Percentiles rank a stretch among this genome's conserved stretches.
These are phyloP conservation scores for Lepidothrix coronata DNA, from an alignment of 2,113 vertebrate genomes.

Conservation along the genomic window DNA sequence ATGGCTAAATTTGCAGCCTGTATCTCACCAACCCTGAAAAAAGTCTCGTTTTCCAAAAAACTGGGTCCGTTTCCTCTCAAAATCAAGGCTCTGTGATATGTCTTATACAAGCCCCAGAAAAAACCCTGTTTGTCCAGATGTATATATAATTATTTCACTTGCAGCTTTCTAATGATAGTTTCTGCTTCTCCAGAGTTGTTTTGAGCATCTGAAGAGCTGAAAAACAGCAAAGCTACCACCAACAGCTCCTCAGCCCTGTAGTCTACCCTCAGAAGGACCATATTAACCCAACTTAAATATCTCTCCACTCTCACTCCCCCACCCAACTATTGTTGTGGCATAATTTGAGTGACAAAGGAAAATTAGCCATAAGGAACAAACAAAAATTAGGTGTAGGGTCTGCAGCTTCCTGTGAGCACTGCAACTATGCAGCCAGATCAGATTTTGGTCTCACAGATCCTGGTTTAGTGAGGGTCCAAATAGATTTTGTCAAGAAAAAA, in stretches of 20 bases:
- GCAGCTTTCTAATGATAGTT: background rate
- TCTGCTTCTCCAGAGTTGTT: background rate
- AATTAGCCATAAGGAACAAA: background rate
- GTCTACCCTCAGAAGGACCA: background rate
- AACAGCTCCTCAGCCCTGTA: background rate
- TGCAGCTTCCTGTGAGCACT: background rate
- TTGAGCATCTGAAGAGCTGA: background rate
- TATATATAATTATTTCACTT: background rate
- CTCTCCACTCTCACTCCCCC: background rate
- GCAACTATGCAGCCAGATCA: background rate
- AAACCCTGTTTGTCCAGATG: background rate
- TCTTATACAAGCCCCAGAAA: background rate
- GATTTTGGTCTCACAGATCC: background rate
- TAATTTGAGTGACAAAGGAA: background rate
- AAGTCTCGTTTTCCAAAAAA: background rate
- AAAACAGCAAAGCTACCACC: background rate
- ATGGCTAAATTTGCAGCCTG: background rate
- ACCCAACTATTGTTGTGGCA: background rate
- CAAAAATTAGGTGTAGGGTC: background rate
- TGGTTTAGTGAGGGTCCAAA: background rate
- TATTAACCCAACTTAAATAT: background rate
- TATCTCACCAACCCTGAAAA: background rate
- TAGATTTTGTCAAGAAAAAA: background rate
- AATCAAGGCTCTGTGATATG: background rate
- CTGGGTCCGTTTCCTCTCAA: background rate